phyloP scores from a whole-genome alignment of 2,888 invertebrate species.

The Baccha elongata region DNA sequence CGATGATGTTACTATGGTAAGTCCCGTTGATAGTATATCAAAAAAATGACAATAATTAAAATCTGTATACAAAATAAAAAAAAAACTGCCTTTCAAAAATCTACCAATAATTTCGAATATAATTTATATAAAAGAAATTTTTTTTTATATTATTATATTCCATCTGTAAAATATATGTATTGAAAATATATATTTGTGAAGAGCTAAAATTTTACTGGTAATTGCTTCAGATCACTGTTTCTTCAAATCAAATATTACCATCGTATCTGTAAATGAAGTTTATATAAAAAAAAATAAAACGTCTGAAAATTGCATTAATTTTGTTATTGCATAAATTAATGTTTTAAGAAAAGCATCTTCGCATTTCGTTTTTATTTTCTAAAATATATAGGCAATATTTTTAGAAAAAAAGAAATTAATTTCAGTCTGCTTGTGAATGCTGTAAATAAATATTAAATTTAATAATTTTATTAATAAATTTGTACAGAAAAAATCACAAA shows the following conservation, averaged over 20 bases:
- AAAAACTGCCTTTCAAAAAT: slow-evolving; percentile 36
- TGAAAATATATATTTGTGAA: slow-evolving; percentile 16
- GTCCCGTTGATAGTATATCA: slow-evolving; percentile 83
- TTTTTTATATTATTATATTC: not conserved
- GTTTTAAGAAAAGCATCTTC: slow-evolving; percentile 43
- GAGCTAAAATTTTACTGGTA: slow-evolving; percentile 30
- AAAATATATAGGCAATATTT: slow-evolving; percentile 10
- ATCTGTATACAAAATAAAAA: slow-evolving; percentile 52
- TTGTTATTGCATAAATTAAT: slow-evolving; percentile 35
- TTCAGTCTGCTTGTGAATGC: slow-evolving; percentile 66
- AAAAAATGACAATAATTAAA: slow-evolving; percentile 48
- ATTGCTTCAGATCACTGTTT: slow-evolving; percentile 12
- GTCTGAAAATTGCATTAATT: not conserved
- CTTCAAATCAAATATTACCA: not conserved
- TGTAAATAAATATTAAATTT: slow-evolving; percentile 55
- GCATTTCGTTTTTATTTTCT: slow-evolving; percentile 43
- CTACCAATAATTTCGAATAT: slow-evolving; percentile 25
- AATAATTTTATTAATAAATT: slow-evolving; percentile 35
- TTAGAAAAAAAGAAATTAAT: slow-evolving; percentile 50
- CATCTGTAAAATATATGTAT: slow-evolving; percentile 24
- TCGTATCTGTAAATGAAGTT: slow-evolving; percentile 18
- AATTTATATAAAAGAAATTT: slow-evolving; percentile 48
- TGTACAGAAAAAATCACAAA: slow-evolving; percentile 33
- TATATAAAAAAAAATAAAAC: not conserved
- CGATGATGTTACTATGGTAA: slow-evolving; percentile 99